Evolutionary conservation across 2,888 invertebrate species (phyloP), one percentile per base, ranked within the genome.

Genomic region (Calameuta idolon): DNA sequence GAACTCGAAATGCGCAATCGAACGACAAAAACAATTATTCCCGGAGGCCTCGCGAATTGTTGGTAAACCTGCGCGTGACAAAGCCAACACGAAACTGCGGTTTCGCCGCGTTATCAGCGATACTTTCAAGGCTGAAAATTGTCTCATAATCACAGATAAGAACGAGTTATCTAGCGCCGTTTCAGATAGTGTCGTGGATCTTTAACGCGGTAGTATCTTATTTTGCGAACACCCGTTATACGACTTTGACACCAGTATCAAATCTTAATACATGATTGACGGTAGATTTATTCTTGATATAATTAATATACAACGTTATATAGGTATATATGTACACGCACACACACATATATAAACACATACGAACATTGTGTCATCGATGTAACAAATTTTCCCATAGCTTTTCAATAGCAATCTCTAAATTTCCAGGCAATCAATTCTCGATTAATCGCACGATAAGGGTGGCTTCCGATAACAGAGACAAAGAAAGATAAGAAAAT

Each of bases 121-220:
- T 9, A 30, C 12, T 34, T 30, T n/a, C 75, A 75, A 75, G 75
- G 75, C 68, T 75, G 75, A 69, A 69, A 55, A 75, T 75, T 68
- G 75, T 68, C 75, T 75, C 40, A 11, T 68, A 68, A 75, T 75
- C 75, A 31, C 31, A 34, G 75, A 75, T 75, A 75, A 55, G 15
- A 34, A 37, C 35, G 4, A 68, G 11, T 69, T 75, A 75, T 75
- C 75, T 23, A 15, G 75, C 12, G 3, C 9, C 33, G n/a, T 74
- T 34, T 34, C 11, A 55, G 55, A 55, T 23, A 55, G 15, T 15
- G 55, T 1, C 55, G 23, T 23, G 5, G 9, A 55, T 55, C 55
- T 55, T 55, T 23, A 55, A 55, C 55, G 9, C 5, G 2, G 55
- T 55, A 35, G 5, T 5, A 23, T 55, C 23, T 9, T 55, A 23